Evolutionary conservation across 2,113 vertebrate genomes (phyloP), one percentile per base, ranked within the genome.

Genomic region (Eclectus roratus): DNA sequence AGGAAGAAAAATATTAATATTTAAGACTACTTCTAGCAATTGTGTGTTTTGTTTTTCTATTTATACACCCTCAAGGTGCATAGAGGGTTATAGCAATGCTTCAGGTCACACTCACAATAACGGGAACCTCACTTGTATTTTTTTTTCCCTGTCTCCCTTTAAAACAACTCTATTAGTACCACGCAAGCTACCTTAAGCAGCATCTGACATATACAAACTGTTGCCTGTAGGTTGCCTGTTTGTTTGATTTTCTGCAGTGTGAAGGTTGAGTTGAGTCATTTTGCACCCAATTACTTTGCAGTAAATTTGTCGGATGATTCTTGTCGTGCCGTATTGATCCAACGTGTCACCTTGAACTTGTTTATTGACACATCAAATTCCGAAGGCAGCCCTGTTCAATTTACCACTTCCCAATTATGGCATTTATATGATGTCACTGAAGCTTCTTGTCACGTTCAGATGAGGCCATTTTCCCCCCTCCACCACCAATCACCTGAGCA

Each of bases 271-370:
- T 98, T 93, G 97, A 99, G 98, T 98, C 98, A 98, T 99, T 99
- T 99, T 99, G 99, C 98, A 99, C 98, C 98, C 98, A 99, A 99
- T 99, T 99, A 99, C 98, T 98, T 98, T 98, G 99, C 98, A 98
- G 99, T 99, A 99, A 99, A 99, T 99, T 98, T 99, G 99, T 98
- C 98, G 98, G 99, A 99, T 99, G 99, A 98, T 98, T 99, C 98
- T 98, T 99, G 99, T 99, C 99, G 98, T 97, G 98, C 95, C 2
- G 98, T 99, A 99, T 99, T 98, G 99, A 99, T 99, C 99, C 98
- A 89, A 97, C 96, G 96, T 98, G 99, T 99, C 99, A 99, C 99
- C 99, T 99, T 99, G 99, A 99, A 99, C 99, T 99, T 99, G 98
- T 98, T 99, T 99, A 99, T 99, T 99, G 99, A 99, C 99, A 99